These are phyloP conservation scores for Myzus persicae DNA, from an alignment of 1,140 invertebrate genomes.

Conservation along the genomic window DNA sequence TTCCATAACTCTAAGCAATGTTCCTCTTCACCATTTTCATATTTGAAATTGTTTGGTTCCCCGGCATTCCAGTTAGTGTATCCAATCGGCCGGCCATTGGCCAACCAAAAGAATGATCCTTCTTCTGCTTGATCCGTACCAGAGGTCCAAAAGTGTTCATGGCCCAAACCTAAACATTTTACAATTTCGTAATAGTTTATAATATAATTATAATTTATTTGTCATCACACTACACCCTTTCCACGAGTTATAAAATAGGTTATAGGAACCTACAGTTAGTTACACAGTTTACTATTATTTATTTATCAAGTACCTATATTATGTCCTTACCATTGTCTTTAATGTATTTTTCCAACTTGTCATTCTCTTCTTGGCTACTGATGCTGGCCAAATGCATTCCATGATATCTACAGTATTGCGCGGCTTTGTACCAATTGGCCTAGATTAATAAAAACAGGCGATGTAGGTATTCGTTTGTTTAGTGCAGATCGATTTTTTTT, in stretches of 20 bases:
- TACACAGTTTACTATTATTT: neutral
- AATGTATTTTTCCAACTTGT: conserved; percentile 83
- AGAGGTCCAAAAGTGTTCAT: conserved; percentile 92
- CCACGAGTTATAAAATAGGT: neutral
- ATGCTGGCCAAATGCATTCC: conserved; percentile 91
- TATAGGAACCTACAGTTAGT: neutral
- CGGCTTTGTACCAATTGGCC: conserved; percentile 91
- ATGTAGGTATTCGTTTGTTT: neutral
- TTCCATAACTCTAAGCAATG: conserved; percentile 92
- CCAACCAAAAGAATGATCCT: conserved; percentile 91
- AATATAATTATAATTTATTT: neutral
- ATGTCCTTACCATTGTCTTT: conserved; percentile 75
- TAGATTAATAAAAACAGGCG: conserved; percentile 65
- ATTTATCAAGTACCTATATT: neutral
- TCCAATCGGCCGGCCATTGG: conserved; percentile 84
- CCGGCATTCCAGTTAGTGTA: conserved; percentile 93
- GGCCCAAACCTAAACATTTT: conserved; percentile 71
- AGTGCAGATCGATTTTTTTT: neutral
- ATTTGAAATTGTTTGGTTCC: conserved; percentile 89
- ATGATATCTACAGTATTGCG: conserved; percentile 90
- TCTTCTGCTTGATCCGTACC: conserved; percentile 90
- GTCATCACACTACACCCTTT: neutral
- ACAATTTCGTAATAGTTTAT: neutral
- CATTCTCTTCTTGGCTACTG: conserved; percentile 86
- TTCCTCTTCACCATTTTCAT: conserved; percentile 91